phyloP scores from a whole-genome alignment of 1,140 invertebrate genomes.

The Drosophila mayri region DNA sequence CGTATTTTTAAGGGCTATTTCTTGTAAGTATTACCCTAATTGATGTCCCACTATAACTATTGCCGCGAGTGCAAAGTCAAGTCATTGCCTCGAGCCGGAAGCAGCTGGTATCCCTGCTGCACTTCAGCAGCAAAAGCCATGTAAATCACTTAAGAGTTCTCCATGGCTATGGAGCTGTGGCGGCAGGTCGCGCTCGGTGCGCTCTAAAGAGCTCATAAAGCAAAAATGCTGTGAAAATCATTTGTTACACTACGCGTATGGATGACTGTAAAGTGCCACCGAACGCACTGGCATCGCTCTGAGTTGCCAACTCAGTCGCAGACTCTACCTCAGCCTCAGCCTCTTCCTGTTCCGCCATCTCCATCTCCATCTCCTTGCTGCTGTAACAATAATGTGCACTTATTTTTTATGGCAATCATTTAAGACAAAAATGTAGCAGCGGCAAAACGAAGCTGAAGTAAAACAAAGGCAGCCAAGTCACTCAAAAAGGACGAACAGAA shows the following conservation, averaged over 20 bases:
- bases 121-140: constrained; percentile 75
- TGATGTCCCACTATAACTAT: neutral
- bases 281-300: constrained; percentile 17
- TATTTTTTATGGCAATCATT: constrained; percentile 83
- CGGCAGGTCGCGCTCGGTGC: constrained; percentile 50
- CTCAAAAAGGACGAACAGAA: constrained; percentile 31
- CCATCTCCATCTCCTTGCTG: no score
- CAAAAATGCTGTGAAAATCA: constrained; percentile 80
- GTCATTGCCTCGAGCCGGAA: neutral
- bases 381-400: constrained; percentile 81
- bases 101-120: constrained; percentile 55
- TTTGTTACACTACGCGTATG: constrained; percentile 82
- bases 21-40: constrained; percentile 8
- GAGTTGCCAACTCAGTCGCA: neutral
- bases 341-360: no score
- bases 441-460: constrained; percentile 62
- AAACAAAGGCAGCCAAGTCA: constrained; percentile 66
- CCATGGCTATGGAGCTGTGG: neutral
- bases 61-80: neutral
- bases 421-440: constrained; percentile 79
- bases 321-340: no score
- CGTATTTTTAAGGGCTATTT: neutral
- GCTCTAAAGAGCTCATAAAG: constrained; percentile 74
- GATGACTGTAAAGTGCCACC: constrained; percentile 75
- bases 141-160: constrained; percentile 77